Conservation (phyloP, 2,888 invertebrate species). For the Osedax fenrisi region DNA sequence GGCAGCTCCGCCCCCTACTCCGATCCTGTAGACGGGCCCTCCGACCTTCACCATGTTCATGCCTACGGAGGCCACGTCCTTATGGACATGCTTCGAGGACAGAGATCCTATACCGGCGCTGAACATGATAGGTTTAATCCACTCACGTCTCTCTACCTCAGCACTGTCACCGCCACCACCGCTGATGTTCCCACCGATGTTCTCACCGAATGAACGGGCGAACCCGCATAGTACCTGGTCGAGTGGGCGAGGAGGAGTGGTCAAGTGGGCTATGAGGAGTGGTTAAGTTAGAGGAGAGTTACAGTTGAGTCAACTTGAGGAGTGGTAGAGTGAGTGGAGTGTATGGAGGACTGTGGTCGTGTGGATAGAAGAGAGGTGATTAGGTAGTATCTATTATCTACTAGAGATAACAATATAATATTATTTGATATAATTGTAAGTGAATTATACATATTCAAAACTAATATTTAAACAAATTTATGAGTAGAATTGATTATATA, state of each 20-base stretch:
- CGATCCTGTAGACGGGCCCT: conserved; percentile 91
- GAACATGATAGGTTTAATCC: conserved; percentile 97
- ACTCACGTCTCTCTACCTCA: conserved; percentile 66
- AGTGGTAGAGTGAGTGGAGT: not conserved
- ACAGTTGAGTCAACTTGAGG: no score
- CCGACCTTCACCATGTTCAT: conserved; percentile 87
- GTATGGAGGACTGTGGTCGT: no score
- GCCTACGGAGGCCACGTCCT: conserved; percentile 65
- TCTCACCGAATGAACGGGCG: conserved; percentile 64
- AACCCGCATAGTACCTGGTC: conserved; percentile 30
- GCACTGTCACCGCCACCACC: conserved; percentile 67
- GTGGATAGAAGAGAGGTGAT: no score
- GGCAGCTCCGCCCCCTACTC: conserved; percentile 95
- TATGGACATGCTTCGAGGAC: conserved; percentile 68
- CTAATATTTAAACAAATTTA: no score
- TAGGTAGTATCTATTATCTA: no score
- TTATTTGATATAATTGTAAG: no score
- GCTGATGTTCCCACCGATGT: conserved; percentile 57
- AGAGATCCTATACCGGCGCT: conserved; percentile 87
- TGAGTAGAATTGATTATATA: no score
- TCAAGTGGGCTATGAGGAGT: not conserved
- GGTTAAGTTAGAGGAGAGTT: not conserved
- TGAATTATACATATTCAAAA: no score
- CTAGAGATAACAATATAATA: no score
- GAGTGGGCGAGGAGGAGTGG: not conserved